A percentile compares a stretch with the other conserved stretches of the same genome.
Evolutionary conservation across 2,797 vertebrate species (phyloP).

Genomic region (Zalophus californianus): DNA sequence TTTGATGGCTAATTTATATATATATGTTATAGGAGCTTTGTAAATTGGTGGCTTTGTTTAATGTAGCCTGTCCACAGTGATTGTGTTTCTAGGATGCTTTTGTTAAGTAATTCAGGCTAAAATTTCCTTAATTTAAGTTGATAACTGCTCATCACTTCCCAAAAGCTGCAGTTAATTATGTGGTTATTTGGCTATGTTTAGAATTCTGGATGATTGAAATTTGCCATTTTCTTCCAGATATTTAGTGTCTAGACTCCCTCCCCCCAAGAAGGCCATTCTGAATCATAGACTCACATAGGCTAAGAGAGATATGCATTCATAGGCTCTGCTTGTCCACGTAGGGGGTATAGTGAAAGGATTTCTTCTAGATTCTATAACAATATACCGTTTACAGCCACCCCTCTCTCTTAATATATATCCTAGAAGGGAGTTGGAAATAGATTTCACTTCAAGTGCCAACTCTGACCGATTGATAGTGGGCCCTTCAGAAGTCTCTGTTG

Average conservation of each 20-base stretch:
- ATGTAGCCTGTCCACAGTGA: not conserved
- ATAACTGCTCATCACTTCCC: not conserved
- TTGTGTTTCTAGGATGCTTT: not conserved
- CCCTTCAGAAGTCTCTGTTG: not conserved
- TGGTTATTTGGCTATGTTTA: not conserved
- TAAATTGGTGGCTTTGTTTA: not conserved
- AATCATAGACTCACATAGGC: not conserved
- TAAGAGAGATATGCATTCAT: not conserved
- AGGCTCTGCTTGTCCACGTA: not conserved
- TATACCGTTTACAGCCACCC: not conserved
- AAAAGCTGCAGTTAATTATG: not conserved
- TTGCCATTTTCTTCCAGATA: not conserved
- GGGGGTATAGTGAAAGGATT: not conserved
- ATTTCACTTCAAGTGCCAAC: not conserved
- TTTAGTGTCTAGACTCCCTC: not conserved
- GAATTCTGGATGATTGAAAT: not conserved
- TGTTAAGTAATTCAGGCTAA: slow-evolving; percentile 1
- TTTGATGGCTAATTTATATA: slow-evolving; percentile 43
- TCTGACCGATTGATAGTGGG: not conserved
- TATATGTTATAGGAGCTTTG: slow-evolving; percentile 22
- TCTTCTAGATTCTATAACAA: not conserved
- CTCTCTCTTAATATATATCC: not conserved
- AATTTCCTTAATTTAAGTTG: slow-evolving; percentile 30
- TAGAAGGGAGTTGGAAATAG: not conserved
- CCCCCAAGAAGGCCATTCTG: not conserved